Evolutionary conservation across 2,113 vertebrate genomes (phyloP).

Genomic region (Cairina moschata): DNA sequence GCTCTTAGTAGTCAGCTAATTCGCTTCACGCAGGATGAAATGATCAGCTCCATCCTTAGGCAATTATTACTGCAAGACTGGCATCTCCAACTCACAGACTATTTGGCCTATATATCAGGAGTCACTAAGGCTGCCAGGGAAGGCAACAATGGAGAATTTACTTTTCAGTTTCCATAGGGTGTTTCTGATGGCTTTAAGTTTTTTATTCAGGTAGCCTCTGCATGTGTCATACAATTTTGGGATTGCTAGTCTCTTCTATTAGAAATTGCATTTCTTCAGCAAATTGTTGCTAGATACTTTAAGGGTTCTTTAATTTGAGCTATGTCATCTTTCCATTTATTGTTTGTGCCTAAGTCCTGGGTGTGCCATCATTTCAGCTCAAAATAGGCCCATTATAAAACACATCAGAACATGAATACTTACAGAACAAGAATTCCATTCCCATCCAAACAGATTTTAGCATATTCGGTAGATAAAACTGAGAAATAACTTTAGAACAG

Average conservation of each 20-base stretch:
- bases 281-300: neutral
- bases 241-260: neutral
- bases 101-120: neutral
- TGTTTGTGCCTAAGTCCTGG: neutral
- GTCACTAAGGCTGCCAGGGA: neutral
- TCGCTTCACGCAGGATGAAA: slow-evolving; percentile 15
- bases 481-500: neutral
- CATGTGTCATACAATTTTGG: neutral
- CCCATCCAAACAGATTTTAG: neutral
- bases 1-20: neutral
- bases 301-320: neutral
- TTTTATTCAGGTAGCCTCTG: neutral
- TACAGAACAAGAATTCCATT: neutral
- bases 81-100: neutral
- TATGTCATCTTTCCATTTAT: neutral
- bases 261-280: neutral
- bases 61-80: neutral
- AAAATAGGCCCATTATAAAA: neutral
- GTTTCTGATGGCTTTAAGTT: neutral
- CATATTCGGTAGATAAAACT: neutral
- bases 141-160: neutral
- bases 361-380: neutral
- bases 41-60: neutral
- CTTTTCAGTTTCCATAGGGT: neutral
- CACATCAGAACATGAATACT: neutral